These are phyloP conservation scores for Schizaphis graminum DNA, from an alignment of 2,888 invertebrate genomes.

Conservation along the genomic window DNA sequence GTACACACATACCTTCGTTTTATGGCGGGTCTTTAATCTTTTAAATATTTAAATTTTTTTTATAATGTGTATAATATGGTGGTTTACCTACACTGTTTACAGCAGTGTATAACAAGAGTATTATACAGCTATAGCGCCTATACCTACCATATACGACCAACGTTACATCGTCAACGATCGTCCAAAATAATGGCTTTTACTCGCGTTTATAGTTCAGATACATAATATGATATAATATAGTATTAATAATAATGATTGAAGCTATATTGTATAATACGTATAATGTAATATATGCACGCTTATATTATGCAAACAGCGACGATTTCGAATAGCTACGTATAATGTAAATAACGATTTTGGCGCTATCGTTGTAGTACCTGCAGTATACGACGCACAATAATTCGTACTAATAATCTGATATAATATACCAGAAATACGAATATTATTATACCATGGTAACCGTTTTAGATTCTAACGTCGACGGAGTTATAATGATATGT, in stretches of 20 bases:
- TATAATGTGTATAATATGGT: neutral
- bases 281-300: neutral
- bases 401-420: neutral
- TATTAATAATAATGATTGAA: neutral
- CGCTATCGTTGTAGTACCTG: neutral
- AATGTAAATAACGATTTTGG: neutral
- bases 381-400: neutral
- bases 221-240: neutral
- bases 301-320: neutral
- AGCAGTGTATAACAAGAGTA: neutral
- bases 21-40: constrained; percentile 19
- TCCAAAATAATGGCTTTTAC: neutral
- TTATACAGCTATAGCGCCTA: neutral
- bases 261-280: neutral
- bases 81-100: neutral
- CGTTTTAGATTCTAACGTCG: neutral
- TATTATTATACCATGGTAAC: neutral
- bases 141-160: neutral
- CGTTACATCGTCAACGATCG: neutral
- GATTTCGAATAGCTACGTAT: neutral
- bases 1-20: neutral
- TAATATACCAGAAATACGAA: neutral
- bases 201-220: neutral
- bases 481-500: neutral
- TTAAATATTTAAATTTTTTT: constrained; percentile 36